These are phyloP conservation scores for Antrozous pallidus DNA, from an alignment of 2,797 vertebrate species.

Conservation along the genomic window DNA sequence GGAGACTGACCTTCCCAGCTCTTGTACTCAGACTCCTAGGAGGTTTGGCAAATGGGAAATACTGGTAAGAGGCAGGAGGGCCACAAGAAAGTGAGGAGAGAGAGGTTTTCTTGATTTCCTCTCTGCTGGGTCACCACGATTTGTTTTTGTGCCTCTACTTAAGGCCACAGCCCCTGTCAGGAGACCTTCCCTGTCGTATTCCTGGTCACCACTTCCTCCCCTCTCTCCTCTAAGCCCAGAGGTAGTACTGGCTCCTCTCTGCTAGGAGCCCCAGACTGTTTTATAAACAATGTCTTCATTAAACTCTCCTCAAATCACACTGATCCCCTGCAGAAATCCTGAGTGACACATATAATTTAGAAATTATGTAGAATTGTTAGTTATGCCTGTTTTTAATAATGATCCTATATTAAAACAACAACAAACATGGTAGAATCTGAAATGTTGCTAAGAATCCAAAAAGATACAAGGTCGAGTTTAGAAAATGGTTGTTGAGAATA, in stretches of 20 bases:
- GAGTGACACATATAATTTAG: background rate
- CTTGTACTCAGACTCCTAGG: background rate
- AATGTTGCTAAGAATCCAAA: background rate
- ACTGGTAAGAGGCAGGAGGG: background rate
- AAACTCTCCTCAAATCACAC: background rate
- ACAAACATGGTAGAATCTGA: background rate
- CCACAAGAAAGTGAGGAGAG: background rate
- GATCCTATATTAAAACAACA: background rate
- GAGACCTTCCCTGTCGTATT: background rate
- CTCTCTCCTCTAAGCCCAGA: too few species aligned
- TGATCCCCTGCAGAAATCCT: background rate
- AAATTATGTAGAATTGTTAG: background rate
- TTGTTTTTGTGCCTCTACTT: background rate
- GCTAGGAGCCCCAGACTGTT: background rate
- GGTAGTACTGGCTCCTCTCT: background rate
- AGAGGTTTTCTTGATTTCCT: background rate
- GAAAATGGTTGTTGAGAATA: background rate
- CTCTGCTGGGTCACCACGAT: background rate
- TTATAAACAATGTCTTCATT: background rate
- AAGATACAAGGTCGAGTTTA: background rate
- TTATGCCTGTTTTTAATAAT: background rate
- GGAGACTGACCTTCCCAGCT: background rate
- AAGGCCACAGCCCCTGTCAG: background rate
- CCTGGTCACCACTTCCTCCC: background rate
- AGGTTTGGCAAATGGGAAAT: background rate